Evolutionary conservation across 2,888 invertebrate genomes (phyloP), one percentile per base, ranked within the genome.

Genomic region (Mesoligia furuncula): DNA sequence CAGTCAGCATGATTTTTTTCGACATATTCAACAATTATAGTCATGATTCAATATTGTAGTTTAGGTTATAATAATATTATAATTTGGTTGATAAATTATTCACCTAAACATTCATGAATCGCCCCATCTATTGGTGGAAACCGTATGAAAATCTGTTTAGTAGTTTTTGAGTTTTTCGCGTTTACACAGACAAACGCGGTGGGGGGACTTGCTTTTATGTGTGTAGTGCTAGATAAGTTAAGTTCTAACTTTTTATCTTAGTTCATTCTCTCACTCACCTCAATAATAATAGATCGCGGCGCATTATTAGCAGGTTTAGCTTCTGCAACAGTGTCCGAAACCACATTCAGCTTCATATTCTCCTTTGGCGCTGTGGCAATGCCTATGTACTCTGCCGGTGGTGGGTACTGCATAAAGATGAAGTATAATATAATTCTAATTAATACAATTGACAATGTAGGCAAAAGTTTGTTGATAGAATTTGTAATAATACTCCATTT

Each of bases 241-340:
- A 27, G 8, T 31, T 54, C 54, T 17, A 48, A 15, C 24, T 15
- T 27, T 45, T 27, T 20, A 0, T 27, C 9, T 61, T 36, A 36
- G 17, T n/a, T 24, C 2, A 54, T 45, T 36, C 4, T 45, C 15
- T n/a, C 9, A 76, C 76, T 45, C 20, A 74, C 74, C 77, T 74
- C 74, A 59, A 74, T 74, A 76, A 74, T 74, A 59, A 74, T 74
- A 76, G 45, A 74, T 27, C 74, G 57, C 0, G 74, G 74, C 7
- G 77, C 77, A 20, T 75, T 75, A 78, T 78, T 66, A 17, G 42
- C 27, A 20, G 65, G 27, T 15, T 36, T 76, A 31, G 74, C 11
- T 36, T 74, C 74, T 31, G 45, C 76, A n/a, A 15, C 57, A 20
- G 36, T 27, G 20, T 74, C 77, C 4, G 77, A 45, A 36, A 74